These are phyloP conservation scores for Leptosomus discolor DNA, from an alignment of 2,113 vertebrate genomes.

Conservation along the genomic window DNA sequence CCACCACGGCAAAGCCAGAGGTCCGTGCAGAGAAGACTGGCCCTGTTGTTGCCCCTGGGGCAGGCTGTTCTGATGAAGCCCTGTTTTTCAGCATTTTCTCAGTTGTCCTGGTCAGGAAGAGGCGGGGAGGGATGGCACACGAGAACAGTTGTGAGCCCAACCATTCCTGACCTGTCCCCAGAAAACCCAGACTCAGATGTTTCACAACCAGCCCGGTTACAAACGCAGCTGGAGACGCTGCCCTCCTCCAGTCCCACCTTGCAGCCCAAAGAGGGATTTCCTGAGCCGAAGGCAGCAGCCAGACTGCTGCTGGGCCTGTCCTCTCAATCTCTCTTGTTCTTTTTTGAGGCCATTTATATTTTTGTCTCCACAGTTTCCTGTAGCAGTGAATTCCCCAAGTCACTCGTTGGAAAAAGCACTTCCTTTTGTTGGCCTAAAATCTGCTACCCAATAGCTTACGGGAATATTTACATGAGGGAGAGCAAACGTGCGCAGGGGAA, in stretches of 20 bases:
- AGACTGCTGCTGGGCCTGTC: not conserved
- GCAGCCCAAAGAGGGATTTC: not conserved
- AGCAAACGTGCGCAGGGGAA: not conserved
- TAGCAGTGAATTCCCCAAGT: not conserved
- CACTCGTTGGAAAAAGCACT: not conserved
- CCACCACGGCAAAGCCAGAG: not conserved
- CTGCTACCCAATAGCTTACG: not conserved
- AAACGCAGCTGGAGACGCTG: not conserved
- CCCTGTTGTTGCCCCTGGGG: not conserved
- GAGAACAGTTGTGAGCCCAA: not conserved
- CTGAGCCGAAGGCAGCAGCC: not conserved
- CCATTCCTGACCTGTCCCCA: not conserved
- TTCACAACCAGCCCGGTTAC: not conserved
- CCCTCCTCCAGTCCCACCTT: not conserved
- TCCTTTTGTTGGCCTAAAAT: not conserved
- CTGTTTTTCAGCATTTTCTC: not conserved
- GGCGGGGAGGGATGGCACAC: not conserved
- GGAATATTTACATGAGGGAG: not conserved
- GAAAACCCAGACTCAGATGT: not conserved
- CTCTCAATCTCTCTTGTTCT: not conserved
- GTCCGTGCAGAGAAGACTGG: not conserved
- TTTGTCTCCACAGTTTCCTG: not conserved
- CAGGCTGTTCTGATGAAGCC: not conserved
- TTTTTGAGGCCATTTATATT: not conserved
- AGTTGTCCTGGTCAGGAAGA: not conserved